Evolutionary conservation across 1,140 invertebrate species (phyloP), one percentile per base, ranked within the genome.

Genomic region (Caenorhabditis remanei): DNA sequence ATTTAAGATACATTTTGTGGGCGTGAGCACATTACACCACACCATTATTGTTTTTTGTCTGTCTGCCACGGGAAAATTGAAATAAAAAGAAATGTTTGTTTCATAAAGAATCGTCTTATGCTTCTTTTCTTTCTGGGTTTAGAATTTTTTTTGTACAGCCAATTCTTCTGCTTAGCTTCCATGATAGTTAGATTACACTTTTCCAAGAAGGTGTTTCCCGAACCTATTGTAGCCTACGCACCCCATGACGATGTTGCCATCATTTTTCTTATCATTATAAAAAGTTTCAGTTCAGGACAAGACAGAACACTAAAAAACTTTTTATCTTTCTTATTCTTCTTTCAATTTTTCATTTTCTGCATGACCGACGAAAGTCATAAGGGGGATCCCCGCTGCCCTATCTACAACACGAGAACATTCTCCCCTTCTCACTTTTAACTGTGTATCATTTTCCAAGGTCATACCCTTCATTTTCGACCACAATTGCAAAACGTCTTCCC

Each of bases 401-500:
- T 50, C 7, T 21, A 13, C 21, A 21, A 11, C 71, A 50, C 46
- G 40, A 71, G 65, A 71, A 43, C 65, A 43, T 19, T 79, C 43
- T 53, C n/a, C 53, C 1, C 11, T 11, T 46, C 43, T n/a, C n/a
- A 7, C 19, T 71, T 79, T 32, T 53, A 53, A 79, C 71, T 53
- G 24, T 50, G 6, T 14, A 21, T 50, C 43, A 13, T 24, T 24
- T 53, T 1, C 21, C 71, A 79, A 79, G 71, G 71, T 53, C 71
- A 24, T 32, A 3, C 14, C 61, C 67, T 71, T 71, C 41, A 19
- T 43, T 71, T 71, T 46, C 41, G 9, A 71, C 41, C 43, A 71
- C 41, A 46, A 21, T 48, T 79, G 43, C 46, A 50, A 71, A 50
- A 50, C 71, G 21, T 79, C 46, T 79, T 79, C 71, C 71, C 43